Percentiles rank a stretch among this genome's conserved stretches.
Conservation (phyloP, 1,140 invertebrate species). For the Phocides pigmalion region DNA sequence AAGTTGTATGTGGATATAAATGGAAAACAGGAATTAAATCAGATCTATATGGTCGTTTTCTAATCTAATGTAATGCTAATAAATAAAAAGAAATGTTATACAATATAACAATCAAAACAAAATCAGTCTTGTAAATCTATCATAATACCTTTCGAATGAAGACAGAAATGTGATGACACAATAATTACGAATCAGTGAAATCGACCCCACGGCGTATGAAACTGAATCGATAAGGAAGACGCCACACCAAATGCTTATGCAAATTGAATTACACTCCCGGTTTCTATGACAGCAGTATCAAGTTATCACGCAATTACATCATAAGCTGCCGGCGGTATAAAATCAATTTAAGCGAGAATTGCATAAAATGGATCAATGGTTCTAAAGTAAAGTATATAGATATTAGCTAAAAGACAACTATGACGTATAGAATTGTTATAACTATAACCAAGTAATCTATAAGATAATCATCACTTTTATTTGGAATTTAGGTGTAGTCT, state of each 20-base stretch:
- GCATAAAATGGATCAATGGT: background rate
- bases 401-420: too few species aligned
- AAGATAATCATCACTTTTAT: too few species aligned
- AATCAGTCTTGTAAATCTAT: too few species aligned
- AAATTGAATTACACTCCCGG: slow-evolving; percentile 29
- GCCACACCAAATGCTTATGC: slow-evolving; percentile 18
- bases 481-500: too few species aligned
- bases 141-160: background rate
- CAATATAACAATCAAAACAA: background rate
- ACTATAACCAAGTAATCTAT: too few species aligned
- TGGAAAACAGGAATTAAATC: too few species aligned
- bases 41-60: too few species aligned
- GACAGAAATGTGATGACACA: background rate
- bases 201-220: slow-evolving; percentile 6
- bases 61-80: too few species aligned
- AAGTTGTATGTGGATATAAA: too few species aligned
- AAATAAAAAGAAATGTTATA: background rate
- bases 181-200: slow-evolving; percentile 12
- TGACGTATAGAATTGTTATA: too few species aligned
- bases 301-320: slow-evolving; percentile 27
- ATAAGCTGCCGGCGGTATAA: background rate
- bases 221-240: slow-evolving; percentile 27
- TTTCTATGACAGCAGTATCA: slow-evolving; percentile 25
- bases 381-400: background rate
- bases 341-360: background rate